These are phyloP conservation scores for Sycophaga agraensis DNA, from an alignment of 1,140 invertebrate species.

Conservation along the genomic window DNA sequence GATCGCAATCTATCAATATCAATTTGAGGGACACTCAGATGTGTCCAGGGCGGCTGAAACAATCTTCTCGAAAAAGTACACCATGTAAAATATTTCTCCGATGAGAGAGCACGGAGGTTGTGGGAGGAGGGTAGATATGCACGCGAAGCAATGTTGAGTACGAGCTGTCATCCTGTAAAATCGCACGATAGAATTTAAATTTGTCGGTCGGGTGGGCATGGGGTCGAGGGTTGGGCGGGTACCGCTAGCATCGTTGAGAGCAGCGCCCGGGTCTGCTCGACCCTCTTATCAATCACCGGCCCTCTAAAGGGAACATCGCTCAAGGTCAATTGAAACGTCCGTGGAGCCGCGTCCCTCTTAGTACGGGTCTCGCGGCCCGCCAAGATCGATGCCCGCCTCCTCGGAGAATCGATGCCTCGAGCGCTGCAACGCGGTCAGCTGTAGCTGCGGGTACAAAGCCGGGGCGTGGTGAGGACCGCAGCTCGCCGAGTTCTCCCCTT, in stretches of 20 bases:
- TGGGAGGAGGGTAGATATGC: too few species aligned
- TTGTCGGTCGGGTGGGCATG: background rate
- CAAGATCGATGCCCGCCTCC: background rate
- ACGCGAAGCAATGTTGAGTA: background rate
- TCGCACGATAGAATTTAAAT: constrained; percentile 23
- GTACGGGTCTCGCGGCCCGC: background rate
- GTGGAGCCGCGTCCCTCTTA: background rate
- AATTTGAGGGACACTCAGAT: too few species aligned
- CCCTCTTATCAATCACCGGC: constrained; percentile 24
- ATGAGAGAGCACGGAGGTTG: too few species aligned
- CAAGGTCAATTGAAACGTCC: constrained; percentile 26
- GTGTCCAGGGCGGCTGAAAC: too few species aligned
- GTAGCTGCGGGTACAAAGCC: constrained; percentile 33
- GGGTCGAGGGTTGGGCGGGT: too few species aligned
- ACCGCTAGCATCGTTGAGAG: too few species aligned
- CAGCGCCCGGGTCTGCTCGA: background rate
- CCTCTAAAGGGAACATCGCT: constrained; percentile 23
- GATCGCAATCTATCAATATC: too few species aligned
- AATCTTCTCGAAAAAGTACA: too few species aligned
- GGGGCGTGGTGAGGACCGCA: too few species aligned
- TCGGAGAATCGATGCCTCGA: background rate
- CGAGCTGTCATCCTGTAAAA: background rate
- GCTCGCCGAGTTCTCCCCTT: too few species aligned
- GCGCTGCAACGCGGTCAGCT: constrained; percentile 27
- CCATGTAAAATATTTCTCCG: too few species aligned